Conservation (phyloP, 1,140 invertebrate genomes). For the Drosophila willistoni region DNA sequence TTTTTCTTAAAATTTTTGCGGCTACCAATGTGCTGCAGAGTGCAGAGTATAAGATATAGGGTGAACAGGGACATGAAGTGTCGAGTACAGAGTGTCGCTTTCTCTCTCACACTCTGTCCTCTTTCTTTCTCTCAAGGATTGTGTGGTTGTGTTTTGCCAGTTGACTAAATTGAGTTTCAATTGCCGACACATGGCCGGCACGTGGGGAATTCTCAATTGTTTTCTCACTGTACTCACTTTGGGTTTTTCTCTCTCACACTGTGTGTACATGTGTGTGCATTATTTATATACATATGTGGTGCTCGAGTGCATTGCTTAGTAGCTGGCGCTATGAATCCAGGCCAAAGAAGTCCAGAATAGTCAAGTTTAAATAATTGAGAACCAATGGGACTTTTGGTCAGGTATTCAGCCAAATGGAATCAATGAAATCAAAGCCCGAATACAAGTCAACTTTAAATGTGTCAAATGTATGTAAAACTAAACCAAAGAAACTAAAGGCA, state of each 20-base stretch:
- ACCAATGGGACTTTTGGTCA: conserved; percentile 19
- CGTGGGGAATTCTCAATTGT: conserved; percentile 76
- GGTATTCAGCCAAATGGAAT: conserved; percentile 8
- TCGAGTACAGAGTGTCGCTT: neutral
- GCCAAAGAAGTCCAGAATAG: neutral
- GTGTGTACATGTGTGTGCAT: conserved; percentile 38
- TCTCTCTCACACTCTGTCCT: neutral
- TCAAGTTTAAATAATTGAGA: conserved; percentile 67
- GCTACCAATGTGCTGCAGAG: neutral
- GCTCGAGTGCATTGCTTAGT: conserved; percentile 31
- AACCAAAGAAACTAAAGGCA: conserved; percentile 6
- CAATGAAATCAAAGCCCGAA: conserved; percentile 11
- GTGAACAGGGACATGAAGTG: neutral
- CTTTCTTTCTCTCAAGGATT: neutral
- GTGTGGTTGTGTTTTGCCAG: conserved; percentile 47
- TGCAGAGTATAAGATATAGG: neutral
- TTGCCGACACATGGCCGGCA: conserved; percentile 73
- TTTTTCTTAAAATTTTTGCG: conserved; percentile 19
- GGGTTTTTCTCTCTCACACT: conserved; percentile 26
- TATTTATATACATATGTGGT: conserved; percentile 68
- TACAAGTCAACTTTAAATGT: neutral
- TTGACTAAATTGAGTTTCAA: conserved; percentile 81
- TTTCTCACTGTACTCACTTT: conserved; percentile 50
- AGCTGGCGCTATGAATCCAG: neutral
- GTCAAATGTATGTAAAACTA: neutral